phyloP scores from a whole-genome alignment of 2,113 vertebrate genomes.

The Girardinichthys multiradiatus region DNA sequence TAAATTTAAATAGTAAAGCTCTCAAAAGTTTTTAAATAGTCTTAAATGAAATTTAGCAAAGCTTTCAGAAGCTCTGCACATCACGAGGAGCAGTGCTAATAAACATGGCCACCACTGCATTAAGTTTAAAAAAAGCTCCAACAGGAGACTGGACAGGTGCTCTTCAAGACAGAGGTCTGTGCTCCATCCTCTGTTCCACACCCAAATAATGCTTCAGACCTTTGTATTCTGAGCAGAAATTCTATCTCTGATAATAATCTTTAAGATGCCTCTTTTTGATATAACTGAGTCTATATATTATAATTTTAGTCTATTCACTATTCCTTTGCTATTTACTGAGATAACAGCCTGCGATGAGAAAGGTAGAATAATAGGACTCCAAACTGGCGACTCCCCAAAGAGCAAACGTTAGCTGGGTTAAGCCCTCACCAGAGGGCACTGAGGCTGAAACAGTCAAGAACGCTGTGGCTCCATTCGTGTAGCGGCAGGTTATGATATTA shows the following conservation, averaged over 20 bases:
- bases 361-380: conserved; percentile 1
- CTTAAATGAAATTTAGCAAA: no score
- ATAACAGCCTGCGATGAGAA: background rate
- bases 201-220: background rate
- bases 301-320: background rate
- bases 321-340: background rate
- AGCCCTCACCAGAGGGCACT: conserved; percentile 1
- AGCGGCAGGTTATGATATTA: background rate
- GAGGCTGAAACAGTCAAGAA: conserved; percentile 5
- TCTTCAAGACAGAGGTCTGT: background rate
- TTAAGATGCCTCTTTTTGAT: background rate
- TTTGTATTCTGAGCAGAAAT: background rate
- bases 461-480: conserved; percentile 10
- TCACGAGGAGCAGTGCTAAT: no score
- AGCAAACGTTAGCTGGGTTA: conserved; percentile 15
- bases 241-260: background rate
- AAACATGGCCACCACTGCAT: no score
- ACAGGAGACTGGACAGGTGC: background rate
- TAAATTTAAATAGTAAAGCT: no score
- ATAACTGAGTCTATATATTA: background rate
- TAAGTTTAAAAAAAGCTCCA: no score
- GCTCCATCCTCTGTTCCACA: background rate
- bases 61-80: no score
- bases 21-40: no score
- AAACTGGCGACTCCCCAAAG: conserved; percentile 20